phyloP scores from a whole-genome alignment of 1,140 invertebrate genomes.

The Scaptomyza pallida region DNA sequence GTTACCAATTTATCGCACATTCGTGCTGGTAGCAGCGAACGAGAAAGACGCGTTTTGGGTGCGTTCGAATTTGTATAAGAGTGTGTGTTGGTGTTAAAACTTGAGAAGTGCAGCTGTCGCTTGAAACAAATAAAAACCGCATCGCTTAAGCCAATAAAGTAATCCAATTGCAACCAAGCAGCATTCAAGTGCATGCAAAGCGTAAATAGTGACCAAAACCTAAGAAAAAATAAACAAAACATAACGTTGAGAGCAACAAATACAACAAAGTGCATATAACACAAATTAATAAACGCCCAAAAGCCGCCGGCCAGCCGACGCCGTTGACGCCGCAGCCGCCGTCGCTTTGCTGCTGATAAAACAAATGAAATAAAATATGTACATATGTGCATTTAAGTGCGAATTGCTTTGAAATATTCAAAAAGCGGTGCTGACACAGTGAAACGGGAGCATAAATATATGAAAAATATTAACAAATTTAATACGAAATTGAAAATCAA shows the following conservation, averaged over 20 bases:
- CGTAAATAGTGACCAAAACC: background rate
- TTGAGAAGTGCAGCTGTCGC: constrained; percentile 69
- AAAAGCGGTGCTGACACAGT: constrained; percentile 64
- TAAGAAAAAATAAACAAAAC: constrained; percentile 10
- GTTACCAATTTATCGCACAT: constrained; percentile 26
- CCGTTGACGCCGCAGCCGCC: constrained; percentile 41
- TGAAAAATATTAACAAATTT: constrained; percentile 52
- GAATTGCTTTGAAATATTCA: constrained; percentile 51
- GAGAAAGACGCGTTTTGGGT: constrained; percentile 53
- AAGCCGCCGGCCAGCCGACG: constrained; percentile 69
- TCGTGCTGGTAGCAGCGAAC: constrained; percentile 51
- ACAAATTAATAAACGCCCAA: constrained; percentile 69
- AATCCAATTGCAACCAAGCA: constrained; percentile 31
- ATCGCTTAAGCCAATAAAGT: constrained; percentile 15
- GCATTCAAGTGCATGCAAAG: constrained; percentile 15
- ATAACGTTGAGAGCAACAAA: background rate
- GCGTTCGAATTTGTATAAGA: constrained; percentile 34
- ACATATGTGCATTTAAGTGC: constrained; percentile 23
- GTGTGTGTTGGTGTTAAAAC: constrained; percentile 50
- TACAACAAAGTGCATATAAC: constrained; percentile 50
- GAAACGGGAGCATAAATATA: constrained; percentile 68
- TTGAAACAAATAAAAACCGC: constrained; percentile 64
- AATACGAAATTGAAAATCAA: constrained; percentile 51
- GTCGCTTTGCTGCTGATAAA: constrained; percentile 32
- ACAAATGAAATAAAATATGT: constrained; percentile 61